These are phyloP conservation scores for Ichneumon xanthorius DNA, from an alignment of 2,888 invertebrate genomes.

Conservation along the genomic window DNA sequence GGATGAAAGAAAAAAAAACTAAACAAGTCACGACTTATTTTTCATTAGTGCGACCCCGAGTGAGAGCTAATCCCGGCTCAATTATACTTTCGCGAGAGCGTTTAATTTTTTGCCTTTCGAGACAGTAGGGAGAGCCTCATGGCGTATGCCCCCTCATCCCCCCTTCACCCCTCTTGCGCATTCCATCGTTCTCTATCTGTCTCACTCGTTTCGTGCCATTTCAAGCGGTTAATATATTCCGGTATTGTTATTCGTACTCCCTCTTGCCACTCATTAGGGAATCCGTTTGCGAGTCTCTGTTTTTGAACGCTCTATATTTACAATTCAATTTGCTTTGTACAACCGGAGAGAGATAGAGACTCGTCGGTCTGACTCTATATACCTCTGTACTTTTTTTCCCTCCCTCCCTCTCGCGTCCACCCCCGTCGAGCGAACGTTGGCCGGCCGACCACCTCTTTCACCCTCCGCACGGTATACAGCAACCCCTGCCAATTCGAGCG, in stretches of 20 bases:
- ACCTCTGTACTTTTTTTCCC: constrained; percentile 5
- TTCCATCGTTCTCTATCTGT: constrained; percentile 18
- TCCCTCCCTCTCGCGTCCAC: constrained; percentile 32
- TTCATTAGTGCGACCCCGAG: constrained; percentile 70
- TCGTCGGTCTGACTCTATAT: constrained; percentile 48
- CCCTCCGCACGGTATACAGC: constrained; percentile 15
- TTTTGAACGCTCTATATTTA: constrained; percentile 81
- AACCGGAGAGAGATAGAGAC: constrained; percentile 53
- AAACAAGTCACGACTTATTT: constrained; percentile 66
- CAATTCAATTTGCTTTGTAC: constrained; percentile 80
- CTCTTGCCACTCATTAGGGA: constrained; percentile 77
- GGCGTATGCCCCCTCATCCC: constrained; percentile 36
- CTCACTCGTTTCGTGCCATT: constrained; percentile 66
- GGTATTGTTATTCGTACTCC: constrained; percentile 79
- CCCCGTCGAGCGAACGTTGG: constrained; percentile 47
- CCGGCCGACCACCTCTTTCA: constrained; percentile 47
- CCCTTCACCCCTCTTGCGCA: background rate
- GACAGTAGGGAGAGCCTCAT: constrained; percentile 49
- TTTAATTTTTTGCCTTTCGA: constrained; percentile 66
- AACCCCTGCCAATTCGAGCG: constrained; percentile 47
- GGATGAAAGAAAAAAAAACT: constrained; percentile 36
- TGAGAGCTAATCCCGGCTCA: constrained; percentile 72
- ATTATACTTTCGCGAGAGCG: constrained; percentile 71
- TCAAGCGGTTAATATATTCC: constrained; percentile 78
- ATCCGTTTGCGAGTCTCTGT: constrained; percentile 77